phyloP scores from a whole-genome alignment of 2,797 vertebrate genomes.

The Fistularia tabacaria region DNA sequence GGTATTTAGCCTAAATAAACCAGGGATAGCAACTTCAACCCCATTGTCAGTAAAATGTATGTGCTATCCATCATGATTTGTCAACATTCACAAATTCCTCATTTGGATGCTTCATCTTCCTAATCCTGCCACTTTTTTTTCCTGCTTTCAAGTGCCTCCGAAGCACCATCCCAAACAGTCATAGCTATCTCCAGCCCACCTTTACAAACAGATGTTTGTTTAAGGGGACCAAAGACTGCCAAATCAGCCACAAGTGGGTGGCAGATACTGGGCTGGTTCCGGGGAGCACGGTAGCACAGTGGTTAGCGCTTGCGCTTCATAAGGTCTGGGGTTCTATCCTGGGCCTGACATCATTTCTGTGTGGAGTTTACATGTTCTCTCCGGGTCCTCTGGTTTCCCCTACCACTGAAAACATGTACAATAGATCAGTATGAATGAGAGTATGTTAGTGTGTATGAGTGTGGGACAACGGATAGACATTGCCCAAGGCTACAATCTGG shows the following conservation, averaged over 20 bases:
- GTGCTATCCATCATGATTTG: conserved; percentile 23
- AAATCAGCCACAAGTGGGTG: conserved; percentile 15
- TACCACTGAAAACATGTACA: no score
- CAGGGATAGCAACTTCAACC: conserved; percentile 25
- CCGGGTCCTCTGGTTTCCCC: no score
- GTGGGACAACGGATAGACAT: no score
- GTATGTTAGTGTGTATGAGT: no score
- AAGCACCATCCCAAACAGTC: background rate
- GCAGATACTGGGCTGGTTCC: background rate
- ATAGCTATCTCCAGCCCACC: conserved; percentile 8
- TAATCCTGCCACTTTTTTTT: conserved; percentile 1
- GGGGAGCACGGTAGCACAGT: no score
- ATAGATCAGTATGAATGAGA: no score
- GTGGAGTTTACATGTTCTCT: no score
- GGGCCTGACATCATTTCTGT: no score
- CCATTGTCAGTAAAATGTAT: conserved; percentile 31
- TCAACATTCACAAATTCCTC: background rate
- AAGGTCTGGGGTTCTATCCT: no score
- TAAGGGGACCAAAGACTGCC: conserved; percentile 15
- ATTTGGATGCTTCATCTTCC: background rate
- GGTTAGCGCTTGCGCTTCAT: no score
- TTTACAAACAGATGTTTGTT: conserved; percentile 11
- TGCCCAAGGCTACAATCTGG: no score
- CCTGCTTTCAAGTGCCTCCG: conserved; percentile 11
- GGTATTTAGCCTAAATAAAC: conserved; percentile 41